Evolutionary conservation across 2,888 invertebrate genomes (phyloP).

Genomic region (Dynastes hyllus): DNA sequence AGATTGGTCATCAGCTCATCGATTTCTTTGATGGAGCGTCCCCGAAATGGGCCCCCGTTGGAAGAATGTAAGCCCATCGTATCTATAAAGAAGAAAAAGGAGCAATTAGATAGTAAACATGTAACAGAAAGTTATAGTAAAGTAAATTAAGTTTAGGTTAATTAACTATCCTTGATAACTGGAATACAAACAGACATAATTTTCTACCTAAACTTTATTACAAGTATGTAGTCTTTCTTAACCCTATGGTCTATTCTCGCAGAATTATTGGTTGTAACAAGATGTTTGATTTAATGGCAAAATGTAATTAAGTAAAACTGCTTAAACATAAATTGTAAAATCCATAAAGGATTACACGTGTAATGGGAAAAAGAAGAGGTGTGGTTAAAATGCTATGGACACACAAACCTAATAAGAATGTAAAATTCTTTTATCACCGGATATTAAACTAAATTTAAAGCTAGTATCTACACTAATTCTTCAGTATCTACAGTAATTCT

Average conservation of each 20-base stretch:
- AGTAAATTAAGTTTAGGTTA: background rate
- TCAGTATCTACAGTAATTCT: background rate
- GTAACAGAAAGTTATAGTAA: background rate
- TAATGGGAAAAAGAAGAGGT: too few species aligned
- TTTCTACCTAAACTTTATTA: too few species aligned
- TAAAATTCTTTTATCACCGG: background rate
- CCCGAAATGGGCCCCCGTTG: constrained; percentile 62
- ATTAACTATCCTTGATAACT: too few species aligned
- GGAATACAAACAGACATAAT: too few species aligned
- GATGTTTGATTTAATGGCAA: background rate
- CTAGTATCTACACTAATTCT: background rate
- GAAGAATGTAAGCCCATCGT: constrained; percentile 65
- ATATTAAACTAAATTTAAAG: constrained; percentile 14
- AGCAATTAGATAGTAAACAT: background rate
- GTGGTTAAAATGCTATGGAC: too few species aligned
- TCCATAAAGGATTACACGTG: too few species aligned
- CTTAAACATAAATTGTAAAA: too few species aligned
- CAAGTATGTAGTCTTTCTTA: too few species aligned
- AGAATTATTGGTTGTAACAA: too few species aligned
- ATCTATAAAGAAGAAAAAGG: constrained; percentile 59
- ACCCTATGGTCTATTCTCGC: too few species aligned
- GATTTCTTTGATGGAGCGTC: constrained; percentile 89
- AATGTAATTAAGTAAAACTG: background rate
- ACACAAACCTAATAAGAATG: too few species aligned
- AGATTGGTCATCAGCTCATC: constrained; percentile 89